Evolutionary conservation across 2,888 invertebrate species (phyloP), one percentile per base, ranked within the genome.

Genomic region (Caenorhabditis afra): DNA sequence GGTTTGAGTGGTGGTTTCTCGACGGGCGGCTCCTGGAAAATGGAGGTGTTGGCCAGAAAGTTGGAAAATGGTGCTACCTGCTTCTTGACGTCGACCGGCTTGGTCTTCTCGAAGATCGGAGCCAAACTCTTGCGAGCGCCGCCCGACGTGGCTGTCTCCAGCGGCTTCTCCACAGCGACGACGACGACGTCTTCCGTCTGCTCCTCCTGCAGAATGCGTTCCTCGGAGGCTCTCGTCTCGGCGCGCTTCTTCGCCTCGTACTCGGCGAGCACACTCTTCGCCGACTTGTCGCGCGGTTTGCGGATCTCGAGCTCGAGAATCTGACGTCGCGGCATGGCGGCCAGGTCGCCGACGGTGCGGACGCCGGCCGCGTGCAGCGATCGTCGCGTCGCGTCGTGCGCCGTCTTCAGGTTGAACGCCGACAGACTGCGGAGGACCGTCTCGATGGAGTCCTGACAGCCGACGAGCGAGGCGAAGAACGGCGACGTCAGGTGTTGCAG

Each of bases 331-430:
- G 77, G 23, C 5, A 71, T 39, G 7, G 52, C 12, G 10, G 77
- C 70, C 14, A 77, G 65, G 1, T 77, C 65, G 35, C 77, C 77
- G 20, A 77, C 22, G 4, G 77, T 71, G 10, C 41, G 47, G 11
- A 77, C 39, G 3, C 50, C 55, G 12, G 58, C 52, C 14, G 8
- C 3, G 1, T 14, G 23, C 2, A 75, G 47, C n/a, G 75, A 62
- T 52, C 41, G 39, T 8, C 29, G 53, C 0, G 55, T 55, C 8
- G 65, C 45, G n/a, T 58, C 65, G 12, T 65, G 3, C 12, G 37
- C 41, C 12, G 55, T 44, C 41, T 70, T 59, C 59, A 29, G 10
- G 20, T 44, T 29, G 23, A 70, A 22, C 11, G 73, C 41, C 14
- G 59, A 53, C 10, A 77, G 29, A 45, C 20, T 37, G 0, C 49